phyloP scores from a whole-genome alignment of 2,888 invertebrate genomes.

The Lydus trimaculatus region DNA sequence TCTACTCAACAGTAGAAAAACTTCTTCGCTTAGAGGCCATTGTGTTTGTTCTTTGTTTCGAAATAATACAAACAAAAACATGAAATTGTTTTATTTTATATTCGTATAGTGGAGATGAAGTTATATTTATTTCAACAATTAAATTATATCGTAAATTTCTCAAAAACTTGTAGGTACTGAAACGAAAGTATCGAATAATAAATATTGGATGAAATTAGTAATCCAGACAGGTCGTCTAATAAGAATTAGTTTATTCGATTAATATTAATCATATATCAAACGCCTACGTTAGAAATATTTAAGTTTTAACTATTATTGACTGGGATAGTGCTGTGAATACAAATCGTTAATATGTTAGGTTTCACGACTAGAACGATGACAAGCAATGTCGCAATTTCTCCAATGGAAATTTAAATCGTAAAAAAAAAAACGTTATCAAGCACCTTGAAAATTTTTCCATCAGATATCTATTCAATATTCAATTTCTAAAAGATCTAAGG shows the following conservation, averaged over 20 bases:
- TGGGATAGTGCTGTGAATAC: slow-evolving; percentile 17
- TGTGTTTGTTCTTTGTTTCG: slow-evolving; percentile 41
- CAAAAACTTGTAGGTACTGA: slow-evolving; percentile 23
- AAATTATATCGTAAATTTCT: slow-evolving; percentile 37
- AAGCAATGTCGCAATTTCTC: neutral
- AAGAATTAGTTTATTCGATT: slow-evolving; percentile 25
- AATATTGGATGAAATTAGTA: slow-evolving; percentile 11
- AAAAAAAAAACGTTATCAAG: no score
- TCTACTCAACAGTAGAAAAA: slow-evolving; percentile 35
- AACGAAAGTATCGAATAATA: slow-evolving; percentile 15
- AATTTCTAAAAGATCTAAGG: neutral
- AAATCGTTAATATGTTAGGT: slow-evolving; percentile 16
- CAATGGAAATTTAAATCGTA: neutral
- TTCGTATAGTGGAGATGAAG: slow-evolving; percentile 42
- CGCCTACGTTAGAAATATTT: slow-evolving; percentile 21
- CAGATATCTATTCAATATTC: neutral
- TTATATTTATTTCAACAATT: slow-evolving; percentile 48
- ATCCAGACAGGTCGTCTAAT: slow-evolving; percentile 9
- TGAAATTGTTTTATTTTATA: slow-evolving; percentile 15
- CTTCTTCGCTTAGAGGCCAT: slow-evolving; percentile 42
- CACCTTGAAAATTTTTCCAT: neutral
- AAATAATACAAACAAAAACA: slow-evolving; percentile 34
- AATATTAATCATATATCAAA: slow-evolving; percentile 24
- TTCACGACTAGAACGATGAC: neutral
- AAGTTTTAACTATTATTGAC: neutral